Conservation (phyloP, 2,888 invertebrate species). For the Therioaphis trifolii region DNA sequence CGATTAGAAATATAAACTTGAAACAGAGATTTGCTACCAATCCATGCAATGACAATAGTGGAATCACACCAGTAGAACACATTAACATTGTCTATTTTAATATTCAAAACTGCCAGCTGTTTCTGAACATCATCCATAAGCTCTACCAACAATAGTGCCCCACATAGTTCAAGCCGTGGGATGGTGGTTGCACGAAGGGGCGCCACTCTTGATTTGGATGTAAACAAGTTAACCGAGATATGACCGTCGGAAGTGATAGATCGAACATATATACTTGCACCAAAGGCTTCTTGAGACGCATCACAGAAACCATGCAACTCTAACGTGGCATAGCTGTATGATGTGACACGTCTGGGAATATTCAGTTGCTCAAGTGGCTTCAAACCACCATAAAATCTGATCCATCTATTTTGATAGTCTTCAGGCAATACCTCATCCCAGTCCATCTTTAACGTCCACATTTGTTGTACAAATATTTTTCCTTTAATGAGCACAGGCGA, state of each 20-base stretch:
- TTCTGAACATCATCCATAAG: neutral
- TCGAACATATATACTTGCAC: conserved; percentile 34
- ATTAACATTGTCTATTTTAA: neutral
- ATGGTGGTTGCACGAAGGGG: conserved; percentile 18
- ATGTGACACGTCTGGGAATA: neutral
- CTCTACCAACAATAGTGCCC: conserved; percentile 24
- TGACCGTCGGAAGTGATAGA: neutral
- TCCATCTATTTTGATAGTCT: neutral
- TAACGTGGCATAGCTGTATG: neutral
- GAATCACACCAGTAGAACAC: conserved; percentile 53
- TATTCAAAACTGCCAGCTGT: neutral
- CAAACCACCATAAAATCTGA: neutral
- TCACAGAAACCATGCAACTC: conserved; percentile 46
- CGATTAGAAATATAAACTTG: conserved; percentile 64
- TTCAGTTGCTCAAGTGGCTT: neutral
- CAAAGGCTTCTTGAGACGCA: conserved; percentile 36
- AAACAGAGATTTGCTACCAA: conserved; percentile 3
- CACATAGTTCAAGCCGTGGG: conserved; percentile 55
- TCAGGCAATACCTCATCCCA: conserved; percentile 3
- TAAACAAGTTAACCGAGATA: conserved; percentile 10
- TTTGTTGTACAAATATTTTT: conserved; percentile 14
- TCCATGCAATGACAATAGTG: conserved; percentile 61
- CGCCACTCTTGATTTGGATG: conserved; percentile 45
- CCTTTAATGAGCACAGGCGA: conserved; percentile 1
- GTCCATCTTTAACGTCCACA: conserved; percentile 7